Evolutionary conservation across 1,140 invertebrate genomes (phyloP), one percentile per base, ranked within the genome.

Genomic region (Grapholita molesta): DNA sequence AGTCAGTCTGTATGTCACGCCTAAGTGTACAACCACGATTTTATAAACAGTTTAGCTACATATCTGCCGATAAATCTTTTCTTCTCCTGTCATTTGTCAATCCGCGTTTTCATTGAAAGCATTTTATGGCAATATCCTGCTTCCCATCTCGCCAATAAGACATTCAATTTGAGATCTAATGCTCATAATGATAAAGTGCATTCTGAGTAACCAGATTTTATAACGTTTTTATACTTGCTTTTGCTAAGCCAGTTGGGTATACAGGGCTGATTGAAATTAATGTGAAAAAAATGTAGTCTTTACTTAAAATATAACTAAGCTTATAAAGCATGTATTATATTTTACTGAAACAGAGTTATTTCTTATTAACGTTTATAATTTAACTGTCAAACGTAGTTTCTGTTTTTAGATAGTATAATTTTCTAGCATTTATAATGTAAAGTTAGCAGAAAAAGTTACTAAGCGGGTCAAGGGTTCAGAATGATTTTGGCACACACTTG

Each of bases 61-160:
- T 79, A 78, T 77, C 71, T 71, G 35, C 35, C 78, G 69, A 82
- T 82, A 83, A 84, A 83, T 84, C 78, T 86, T 76, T 79, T 80
- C 66, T 57, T 75, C 74, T 68, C 69, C 48, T 74, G 77, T 86
- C 79, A 83, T 84, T 84, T 86, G 84, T 86, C 84, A 84, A 84
- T 86, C 79, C 80, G 76, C 83, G 83, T 86, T 83, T 78, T 71
- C 70, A 75, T 75, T 77, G 78, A 81, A 83, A 86, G 77, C 75
- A 70, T 82, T 82, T 77, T 67, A 48, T 21, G 38, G 65, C 71
- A 73, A 69, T 73, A 33, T 48, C 32, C 52, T 30, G 67, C 70
- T 67, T 30, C 25, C n/a, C 35, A 5, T 21, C 42, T 18, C 18
- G 18, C 7, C 15, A 48, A 8, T 9, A 18, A 48, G 42, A 48